phyloP scores from a whole-genome alignment of 2,888 invertebrate species.

The Scaptomyza parva region DNA sequence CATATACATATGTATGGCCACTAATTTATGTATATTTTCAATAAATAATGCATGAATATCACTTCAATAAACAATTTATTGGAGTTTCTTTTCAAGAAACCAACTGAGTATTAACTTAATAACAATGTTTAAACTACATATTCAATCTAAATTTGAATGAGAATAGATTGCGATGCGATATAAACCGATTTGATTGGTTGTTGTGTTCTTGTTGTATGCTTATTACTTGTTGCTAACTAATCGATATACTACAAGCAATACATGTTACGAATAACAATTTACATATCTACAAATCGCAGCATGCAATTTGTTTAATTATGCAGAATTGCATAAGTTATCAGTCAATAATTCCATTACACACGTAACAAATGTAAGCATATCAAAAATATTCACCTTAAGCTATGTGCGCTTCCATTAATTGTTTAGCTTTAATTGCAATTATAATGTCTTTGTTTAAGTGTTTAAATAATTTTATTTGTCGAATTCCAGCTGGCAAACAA shows the following conservation, averaged over 20 bases:
- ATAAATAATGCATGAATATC: slow-evolving; percentile 41
- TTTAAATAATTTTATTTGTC: background rate
- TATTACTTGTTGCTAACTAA: slow-evolving; percentile 23
- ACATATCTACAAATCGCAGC: slow-evolving; percentile 7
- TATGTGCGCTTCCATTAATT: slow-evolving; percentile 25
- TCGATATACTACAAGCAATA: slow-evolving; percentile 1
- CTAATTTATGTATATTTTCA: slow-evolving; percentile 11
- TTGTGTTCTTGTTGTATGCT: slow-evolving; percentile 5
- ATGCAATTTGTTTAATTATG: slow-evolving; percentile 1
- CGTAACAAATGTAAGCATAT: slow-evolving; percentile 11
- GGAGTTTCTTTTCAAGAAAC: background rate
- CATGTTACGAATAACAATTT: slow-evolving; percentile 10
- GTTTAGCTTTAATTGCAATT: slow-evolving; percentile 5
- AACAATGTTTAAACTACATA: background rate
- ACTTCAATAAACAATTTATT: background rate
- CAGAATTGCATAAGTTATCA: background rate
- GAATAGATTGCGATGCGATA: background rate
- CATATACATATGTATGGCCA: slow-evolving; percentile 39
- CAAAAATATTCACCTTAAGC: slow-evolving; percentile 7
- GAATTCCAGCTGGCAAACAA: background rate
- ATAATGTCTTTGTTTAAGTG: background rate
- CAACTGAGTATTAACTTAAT: slow-evolving; percentile 1
- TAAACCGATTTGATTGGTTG: slow-evolving; percentile 17
- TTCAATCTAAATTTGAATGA: slow-evolving; percentile 17
- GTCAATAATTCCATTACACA: background rate